phyloP scores from a whole-genome alignment of 2,888 invertebrate genomes.

The Timandra comae region DNA sequence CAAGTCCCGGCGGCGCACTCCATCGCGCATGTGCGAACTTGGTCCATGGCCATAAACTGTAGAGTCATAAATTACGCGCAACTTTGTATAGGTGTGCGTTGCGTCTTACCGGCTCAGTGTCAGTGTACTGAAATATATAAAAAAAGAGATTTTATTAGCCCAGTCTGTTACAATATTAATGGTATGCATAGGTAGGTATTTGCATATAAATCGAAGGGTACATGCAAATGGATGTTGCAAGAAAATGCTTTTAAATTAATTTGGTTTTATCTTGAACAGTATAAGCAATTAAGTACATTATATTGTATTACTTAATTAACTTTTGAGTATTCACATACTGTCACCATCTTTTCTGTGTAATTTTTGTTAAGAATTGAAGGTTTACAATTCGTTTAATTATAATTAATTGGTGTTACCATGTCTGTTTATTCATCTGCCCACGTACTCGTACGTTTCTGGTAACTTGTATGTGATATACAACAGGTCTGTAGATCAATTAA shows the following conservation, averaged over 20 bases:
- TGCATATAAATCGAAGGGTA: no score
- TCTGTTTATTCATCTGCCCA: constrained; percentile 9
- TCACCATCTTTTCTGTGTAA: no score
- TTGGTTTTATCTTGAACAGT: no score
- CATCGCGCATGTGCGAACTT: constrained; percentile 62
- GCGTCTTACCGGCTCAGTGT: constrained; percentile 29
- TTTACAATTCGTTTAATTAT: not conserved
- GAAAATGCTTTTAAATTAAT: no score
- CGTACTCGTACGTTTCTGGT: constrained; percentile 20
- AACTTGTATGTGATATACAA: constrained; percentile 32
- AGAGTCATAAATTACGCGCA: constrained; percentile 62
- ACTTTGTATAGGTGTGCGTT: constrained; percentile 53
- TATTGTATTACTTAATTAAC: no score
- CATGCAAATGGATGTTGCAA: no score
- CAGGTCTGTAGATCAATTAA: constrained; percentile 28
- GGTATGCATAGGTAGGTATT: no score
- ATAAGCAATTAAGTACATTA: no score
- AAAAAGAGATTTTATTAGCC: constrained; percentile 32
- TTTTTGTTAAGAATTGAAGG: no score
- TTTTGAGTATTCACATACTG: no score
- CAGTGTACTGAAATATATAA: constrained; percentile 32
- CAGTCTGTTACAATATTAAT: constrained; percentile 26
- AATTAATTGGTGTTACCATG: constrained; percentile 12
- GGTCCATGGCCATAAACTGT: constrained; percentile 54
- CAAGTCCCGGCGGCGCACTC: constrained; percentile 36